Conservation (phyloP, 2,113 vertebrate genomes). For the Thomomys bottae region DNA sequence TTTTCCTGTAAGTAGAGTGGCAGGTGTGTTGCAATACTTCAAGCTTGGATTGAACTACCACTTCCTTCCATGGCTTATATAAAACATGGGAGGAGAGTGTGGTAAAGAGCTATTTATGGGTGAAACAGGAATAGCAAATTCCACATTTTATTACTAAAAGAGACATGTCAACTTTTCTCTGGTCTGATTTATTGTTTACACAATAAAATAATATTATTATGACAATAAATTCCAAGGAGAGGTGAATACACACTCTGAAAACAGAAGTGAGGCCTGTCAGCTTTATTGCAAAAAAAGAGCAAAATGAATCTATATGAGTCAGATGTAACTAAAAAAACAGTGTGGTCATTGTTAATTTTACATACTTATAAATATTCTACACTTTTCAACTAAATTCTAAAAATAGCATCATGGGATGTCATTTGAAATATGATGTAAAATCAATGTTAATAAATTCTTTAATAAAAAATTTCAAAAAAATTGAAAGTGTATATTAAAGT, state of each 20-base stretch:
- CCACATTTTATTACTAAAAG: not conserved
- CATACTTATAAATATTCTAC: not conserved
- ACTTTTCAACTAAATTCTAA: not conserved
- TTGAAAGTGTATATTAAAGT: not conserved
- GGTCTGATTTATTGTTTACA: not conserved
- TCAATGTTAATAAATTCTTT: no score
- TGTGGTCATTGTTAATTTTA: not conserved
- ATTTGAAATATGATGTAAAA: no score
- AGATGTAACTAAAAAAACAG: not conserved
- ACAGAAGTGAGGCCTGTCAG: not conserved
- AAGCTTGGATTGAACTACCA: not conserved
- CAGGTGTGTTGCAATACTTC: not conserved
- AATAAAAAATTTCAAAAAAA: no score
- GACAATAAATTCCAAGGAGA: not conserved
- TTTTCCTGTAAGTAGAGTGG: not conserved
- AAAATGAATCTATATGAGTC: not conserved
- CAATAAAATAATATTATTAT: not conserved
- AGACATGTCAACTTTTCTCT: not conserved
- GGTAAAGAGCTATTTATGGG: not conserved
- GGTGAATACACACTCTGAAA: not conserved
- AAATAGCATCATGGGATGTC: no score
- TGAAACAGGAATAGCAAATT: not conserved
- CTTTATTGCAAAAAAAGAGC: not conserved
- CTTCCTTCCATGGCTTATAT: not conserved
- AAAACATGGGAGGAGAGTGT: not conserved